Evolutionary conservation across 2,888 invertebrate genomes (phyloP).

Genomic region (Drosophila nr. medialis): DNA sequence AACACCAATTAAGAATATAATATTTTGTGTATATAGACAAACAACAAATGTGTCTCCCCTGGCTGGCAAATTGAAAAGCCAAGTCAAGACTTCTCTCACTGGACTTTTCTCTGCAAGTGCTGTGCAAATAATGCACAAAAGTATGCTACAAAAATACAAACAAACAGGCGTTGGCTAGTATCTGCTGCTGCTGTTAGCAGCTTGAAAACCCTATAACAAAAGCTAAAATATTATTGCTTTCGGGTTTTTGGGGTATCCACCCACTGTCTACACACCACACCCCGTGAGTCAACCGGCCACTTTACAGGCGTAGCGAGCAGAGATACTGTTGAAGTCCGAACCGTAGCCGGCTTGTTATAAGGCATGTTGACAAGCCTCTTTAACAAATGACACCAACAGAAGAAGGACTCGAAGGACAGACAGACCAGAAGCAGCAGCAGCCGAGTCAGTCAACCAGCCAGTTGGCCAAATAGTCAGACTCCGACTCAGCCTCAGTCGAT

Average conservation of each 20-base stretch:
- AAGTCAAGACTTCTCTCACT: conserved; percentile 59
- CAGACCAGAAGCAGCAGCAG: conserved; percentile 33
- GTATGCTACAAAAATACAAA: conserved; percentile 77
- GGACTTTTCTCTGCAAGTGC: conserved; percentile 67
- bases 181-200: conserved; percentile 51
- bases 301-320: conserved; percentile 47
- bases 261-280: conserved; percentile 2
- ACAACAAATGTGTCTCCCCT: conserved; percentile 55
- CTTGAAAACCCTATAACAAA: conserved; percentile 75
- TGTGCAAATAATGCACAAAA: conserved; percentile 79
- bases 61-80: conserved; percentile 74
- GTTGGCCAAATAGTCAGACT: conserved; percentile 70
- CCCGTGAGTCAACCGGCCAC: conserved; percentile 42
- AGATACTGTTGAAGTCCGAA: conserved; percentile 52
- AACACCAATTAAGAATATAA: conserved; percentile 81
- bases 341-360: conserved; percentile 79
- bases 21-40: conserved; percentile 75
- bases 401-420: conserved; percentile 62
- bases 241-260: conserved; percentile 38
- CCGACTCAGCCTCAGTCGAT: conserved; percentile 32
- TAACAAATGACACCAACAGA: conserved; percentile 83
- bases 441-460: conserved; percentile 47
- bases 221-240: conserved; percentile 79
- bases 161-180: conserved; percentile 53
- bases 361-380: conserved; percentile 84